Conservation (phyloP, 30 jellyfish, hydroid and myxozoan species). For the Sanderia malayensis region DNA sequence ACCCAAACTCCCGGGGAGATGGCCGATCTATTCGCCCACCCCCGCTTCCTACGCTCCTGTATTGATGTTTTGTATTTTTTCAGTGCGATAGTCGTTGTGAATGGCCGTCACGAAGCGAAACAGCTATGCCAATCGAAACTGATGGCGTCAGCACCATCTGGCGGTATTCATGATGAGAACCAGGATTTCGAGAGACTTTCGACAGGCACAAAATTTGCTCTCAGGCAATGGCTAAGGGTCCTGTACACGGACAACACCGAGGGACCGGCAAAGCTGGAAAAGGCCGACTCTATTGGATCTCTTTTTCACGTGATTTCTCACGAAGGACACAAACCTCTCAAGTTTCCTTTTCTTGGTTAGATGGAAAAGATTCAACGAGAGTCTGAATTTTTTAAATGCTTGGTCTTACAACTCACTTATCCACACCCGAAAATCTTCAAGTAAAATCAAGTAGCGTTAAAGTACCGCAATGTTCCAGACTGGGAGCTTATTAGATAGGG, state of each 20-base stretch:
- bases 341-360: constrained; percentile 57
- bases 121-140: constrained; percentile 49
- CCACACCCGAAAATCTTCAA: no score
- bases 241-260: constrained; percentile 24
- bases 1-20: no score
- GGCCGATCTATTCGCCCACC: no score
- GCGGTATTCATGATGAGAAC: constrained; percentile 11
- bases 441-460: no score
- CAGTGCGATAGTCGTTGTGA: constrained; percentile 48
- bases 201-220: constrained; percentile 58
- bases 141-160: constrained; percentile 54
- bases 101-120: constrained; percentile 38
- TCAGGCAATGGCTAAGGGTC: constrained; percentile 38
- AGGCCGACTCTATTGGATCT: constrained; percentile 59
- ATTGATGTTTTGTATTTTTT: not conserved
- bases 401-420: no score
- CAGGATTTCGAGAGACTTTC: constrained; percentile 61
- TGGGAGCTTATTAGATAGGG: no score
- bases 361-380: no score
- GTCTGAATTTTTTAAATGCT: no score
- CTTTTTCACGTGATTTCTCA: constrained; percentile 60
- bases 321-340: constrained; percentile 66
- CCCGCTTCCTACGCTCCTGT: no score
- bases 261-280: constrained; percentile 3
- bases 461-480: no score